These are phyloP conservation scores for Pheucticus melanocephalus DNA, from an alignment of 2,113 vertebrate genomes.

Conservation along the genomic window DNA sequence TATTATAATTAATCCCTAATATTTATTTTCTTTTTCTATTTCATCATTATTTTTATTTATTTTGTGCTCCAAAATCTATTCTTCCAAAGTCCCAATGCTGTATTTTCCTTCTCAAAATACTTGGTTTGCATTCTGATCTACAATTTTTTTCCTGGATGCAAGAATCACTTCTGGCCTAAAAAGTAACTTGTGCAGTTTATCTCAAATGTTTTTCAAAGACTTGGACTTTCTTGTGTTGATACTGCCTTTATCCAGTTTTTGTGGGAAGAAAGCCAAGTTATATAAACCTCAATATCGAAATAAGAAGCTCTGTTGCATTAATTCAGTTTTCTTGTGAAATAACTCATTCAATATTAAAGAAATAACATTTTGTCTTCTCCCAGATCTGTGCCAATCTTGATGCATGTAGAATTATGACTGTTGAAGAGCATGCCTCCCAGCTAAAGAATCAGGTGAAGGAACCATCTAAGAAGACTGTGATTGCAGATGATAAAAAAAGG, in stretches of 20 bases:
- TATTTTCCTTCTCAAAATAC: not conserved
- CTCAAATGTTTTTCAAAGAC: not conserved
- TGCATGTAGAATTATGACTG: slow-evolving; percentile 87
- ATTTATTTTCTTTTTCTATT: not conserved
- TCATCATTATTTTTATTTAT: not conserved
- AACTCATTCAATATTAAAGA: not conserved
- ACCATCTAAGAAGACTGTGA: slow-evolving; percentile 78
- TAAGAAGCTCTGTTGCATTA: not conserved
- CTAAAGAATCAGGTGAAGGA: slow-evolving; percentile 77
- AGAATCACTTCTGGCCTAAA: not conserved
- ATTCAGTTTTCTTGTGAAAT: not conserved
- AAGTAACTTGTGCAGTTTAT: not conserved
- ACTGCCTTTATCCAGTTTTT: not conserved
- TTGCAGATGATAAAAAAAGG: slow-evolving; percentile 79
- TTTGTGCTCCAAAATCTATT: not conserved
- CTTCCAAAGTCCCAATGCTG: not conserved
- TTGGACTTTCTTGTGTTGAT: not conserved
- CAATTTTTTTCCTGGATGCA: not conserved
- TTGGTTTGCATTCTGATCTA: not conserved
- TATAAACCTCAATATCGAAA: not conserved
- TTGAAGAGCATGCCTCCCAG: slow-evolving; percentile 53
- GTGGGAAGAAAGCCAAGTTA: not conserved
- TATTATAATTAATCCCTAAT: not conserved
- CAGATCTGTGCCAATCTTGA: slow-evolving; percentile 96
- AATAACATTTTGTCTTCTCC: slow-evolving; percentile 10